Evolutionary conservation across 2,797 vertebrate genomes (phyloP), one percentile per base, ranked within the genome.

Genomic region (Rhinophrynus dorsalis): DNA sequence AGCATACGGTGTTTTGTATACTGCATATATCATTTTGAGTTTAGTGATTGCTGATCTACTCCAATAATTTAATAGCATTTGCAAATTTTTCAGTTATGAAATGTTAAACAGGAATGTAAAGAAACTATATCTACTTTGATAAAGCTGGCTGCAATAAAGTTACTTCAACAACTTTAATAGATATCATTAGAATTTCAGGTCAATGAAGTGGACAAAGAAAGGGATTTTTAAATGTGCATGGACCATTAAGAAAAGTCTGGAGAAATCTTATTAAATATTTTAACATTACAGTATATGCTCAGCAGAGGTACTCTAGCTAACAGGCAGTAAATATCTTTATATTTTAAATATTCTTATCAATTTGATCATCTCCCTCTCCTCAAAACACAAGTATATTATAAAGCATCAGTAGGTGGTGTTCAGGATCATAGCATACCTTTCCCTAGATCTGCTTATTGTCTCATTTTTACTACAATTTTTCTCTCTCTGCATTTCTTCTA

Each of bases 231-330:
- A 71, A 64, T 57, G 52, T 64, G 30, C 59, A 71, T 71, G 40
- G 59, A 56, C 59, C 68, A 71, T 64, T 71, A 71, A 30, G 40
- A 27, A 71, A 63, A 56, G 59, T 63, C 68, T 57, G 60, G 15
- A 57, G 60, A 71, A 38, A 24, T 55, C 59, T 71, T 60, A 64
- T 71, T 71, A 71, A 64, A 56, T 71, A 71, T 54, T 70, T 68
- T 62, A 56, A 63, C 58, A 55, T 70, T 68, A 68, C 55, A 68
- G 50, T 51, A 50, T 68, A 68, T 51, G 56, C 33, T 30, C 50
- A 52, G 50, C 23, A 20, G 50, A 70, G 55, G 38, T 33, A 35
- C 67, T 70, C 17, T 30, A 51, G 56, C 55, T 51, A 68, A 51
- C 58, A 70, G 55, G 30, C 50, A 37, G 52, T 27, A 15, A 9